Conservation (phyloP, 2,888 invertebrate species). For the Homarus gammarus region DNA sequence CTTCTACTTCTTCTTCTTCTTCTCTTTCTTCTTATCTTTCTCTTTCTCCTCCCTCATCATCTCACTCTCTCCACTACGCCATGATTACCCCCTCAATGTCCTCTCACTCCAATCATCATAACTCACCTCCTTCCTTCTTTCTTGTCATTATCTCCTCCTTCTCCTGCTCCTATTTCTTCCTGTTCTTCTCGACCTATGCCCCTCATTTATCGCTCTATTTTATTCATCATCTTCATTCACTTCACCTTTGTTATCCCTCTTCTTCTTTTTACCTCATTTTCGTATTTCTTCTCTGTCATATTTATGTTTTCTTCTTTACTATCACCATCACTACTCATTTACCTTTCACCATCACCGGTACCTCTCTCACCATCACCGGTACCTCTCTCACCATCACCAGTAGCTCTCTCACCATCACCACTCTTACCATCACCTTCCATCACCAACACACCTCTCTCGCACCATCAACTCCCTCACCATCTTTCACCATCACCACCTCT, state of each 20-base stretch:
- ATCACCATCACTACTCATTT: background rate
- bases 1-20: background rate
- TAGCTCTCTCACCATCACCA: background rate
- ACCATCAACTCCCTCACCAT: background rate
- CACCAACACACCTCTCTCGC: too few relatives aligned
- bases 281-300: background rate
- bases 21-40: background rate
- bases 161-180: background rate
- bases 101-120: background rate
- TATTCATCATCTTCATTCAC: background rate
- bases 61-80: constrained; percentile 4
- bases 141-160: background rate
- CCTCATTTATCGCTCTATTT: background rate
- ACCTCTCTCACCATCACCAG: background rate
- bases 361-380: background rate
- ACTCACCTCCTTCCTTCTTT: background rate
- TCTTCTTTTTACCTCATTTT: background rate
- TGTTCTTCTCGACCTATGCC: too few relatives aligned
- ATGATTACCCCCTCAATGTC: background rate
- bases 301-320: background rate
- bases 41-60: too few relatives aligned
- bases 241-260: background rate
- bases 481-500: background rate
- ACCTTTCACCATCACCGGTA: background rate
- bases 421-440: too few relatives aligned